Conservation (phyloP, 2,113 vertebrate species). For the Tinamus guttatus region DNA sequence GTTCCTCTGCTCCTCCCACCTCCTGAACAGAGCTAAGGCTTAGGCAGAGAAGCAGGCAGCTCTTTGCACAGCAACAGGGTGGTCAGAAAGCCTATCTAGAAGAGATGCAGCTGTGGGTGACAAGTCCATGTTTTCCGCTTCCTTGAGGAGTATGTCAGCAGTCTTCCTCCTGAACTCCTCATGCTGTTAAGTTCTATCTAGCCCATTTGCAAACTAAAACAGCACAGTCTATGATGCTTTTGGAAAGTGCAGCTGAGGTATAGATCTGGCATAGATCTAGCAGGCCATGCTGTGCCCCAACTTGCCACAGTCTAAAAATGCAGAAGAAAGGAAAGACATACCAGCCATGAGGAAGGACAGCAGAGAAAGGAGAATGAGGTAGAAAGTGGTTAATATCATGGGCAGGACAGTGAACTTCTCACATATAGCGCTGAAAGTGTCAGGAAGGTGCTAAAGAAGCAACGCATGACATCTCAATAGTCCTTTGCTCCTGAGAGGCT, state of each 20-base stretch:
- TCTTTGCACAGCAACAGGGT: neutral
- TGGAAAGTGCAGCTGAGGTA: neutral
- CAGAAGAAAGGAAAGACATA: neutral
- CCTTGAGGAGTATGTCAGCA: accelerated
- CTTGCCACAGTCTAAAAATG: neutral
- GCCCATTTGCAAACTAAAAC: neutral
- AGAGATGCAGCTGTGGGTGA: accelerated
- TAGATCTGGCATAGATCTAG: too few relatives aligned
- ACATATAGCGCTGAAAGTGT: neutral
- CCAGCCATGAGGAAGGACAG: neutral
- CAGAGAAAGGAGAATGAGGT: accelerated
- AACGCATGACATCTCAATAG: neutral
- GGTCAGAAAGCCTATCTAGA: neutral
- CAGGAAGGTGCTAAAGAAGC: neutral
- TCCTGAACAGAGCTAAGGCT: neutral
- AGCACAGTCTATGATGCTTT: neutral
- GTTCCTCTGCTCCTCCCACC: neutral
- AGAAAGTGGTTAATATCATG: neutral
- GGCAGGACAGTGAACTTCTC: neutral
- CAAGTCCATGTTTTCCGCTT: neutral
- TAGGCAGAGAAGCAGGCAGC: neutral
- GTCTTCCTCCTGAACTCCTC: neutral
- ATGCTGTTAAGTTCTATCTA: neutral
- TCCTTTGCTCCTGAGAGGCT: neutral
- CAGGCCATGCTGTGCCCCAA: neutral